Conservation (phyloP, 2,888 invertebrate species). For the Eumerus sabulonum region DNA sequence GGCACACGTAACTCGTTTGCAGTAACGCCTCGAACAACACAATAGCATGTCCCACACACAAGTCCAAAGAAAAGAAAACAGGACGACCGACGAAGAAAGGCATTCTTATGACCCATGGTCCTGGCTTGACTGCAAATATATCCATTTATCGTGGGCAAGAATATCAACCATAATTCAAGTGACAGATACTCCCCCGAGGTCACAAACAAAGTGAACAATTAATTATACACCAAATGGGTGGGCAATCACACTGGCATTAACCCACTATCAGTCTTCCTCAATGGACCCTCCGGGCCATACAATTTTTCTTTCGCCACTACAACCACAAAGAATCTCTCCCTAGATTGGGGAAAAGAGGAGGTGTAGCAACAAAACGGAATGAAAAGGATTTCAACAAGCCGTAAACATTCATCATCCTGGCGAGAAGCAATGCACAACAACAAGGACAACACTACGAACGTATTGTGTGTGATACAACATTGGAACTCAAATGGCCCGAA, state of each 20-base stretch:
- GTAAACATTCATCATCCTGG: conserved; percentile 64
- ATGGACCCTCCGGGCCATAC: conserved; percentile 65
- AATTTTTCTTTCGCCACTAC: conserved; percentile 64
- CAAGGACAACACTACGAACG: conserved; percentile 45
- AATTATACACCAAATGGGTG: conserved; percentile 69
- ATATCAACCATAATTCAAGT: conserved; percentile 66
- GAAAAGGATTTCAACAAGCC: conserved; percentile 66
- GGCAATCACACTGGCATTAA: conserved; percentile 68
- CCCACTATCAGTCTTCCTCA: conserved; percentile 68
- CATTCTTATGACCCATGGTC: conserved; percentile 1
- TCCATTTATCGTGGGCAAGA: conserved; percentile 55
- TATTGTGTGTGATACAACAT: conserved; percentile 55
- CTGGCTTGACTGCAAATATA: conserved; percentile 22
- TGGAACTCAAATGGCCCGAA: conserved; percentile 69
- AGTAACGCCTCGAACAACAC: conserved; percentile 39
- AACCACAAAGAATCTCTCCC: background rate
- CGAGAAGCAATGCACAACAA: conserved; percentile 2
- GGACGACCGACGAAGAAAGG: conserved; percentile 7
- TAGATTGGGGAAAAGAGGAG: background rate
- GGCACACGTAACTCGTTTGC: conserved; percentile 23
- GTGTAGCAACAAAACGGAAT: too few species aligned
- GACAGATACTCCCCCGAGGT: conserved; percentile 66
- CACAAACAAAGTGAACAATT: conserved; percentile 68
- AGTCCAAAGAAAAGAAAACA: background rate
- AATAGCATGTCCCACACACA: background rate